Percentiles rank a stretch among this genome's conserved stretches.
These are phyloP conservation scores for Nesoenas mayeri DNA, from an alignment of 2,113 vertebrate species.

Conservation along the genomic window DNA sequence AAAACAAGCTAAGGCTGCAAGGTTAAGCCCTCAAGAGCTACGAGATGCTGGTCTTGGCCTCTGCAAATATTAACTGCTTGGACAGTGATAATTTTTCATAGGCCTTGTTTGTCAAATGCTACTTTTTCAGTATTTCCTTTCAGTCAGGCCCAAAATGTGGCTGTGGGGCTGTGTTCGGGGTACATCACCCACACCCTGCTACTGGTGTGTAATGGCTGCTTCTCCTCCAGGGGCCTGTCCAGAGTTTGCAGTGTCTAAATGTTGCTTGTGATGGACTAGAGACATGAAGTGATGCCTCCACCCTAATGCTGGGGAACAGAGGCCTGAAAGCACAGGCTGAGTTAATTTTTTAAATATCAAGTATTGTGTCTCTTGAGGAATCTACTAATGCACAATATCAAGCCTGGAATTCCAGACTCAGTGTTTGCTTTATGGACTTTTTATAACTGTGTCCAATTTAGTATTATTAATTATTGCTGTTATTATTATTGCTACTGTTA, in stretches of 20 bases:
- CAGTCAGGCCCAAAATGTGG: rapidly evolving
- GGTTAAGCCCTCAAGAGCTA: neutral
- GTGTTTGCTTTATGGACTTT: neutral
- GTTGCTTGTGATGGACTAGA: neutral
- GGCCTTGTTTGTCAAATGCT: neutral
- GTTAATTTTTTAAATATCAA: neutral
- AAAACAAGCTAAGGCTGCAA: neutral
- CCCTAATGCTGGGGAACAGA: neutral
- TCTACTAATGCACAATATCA: neutral
- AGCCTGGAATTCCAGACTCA: neutral
- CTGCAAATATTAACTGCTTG: neutral
- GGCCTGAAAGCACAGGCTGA: neutral
- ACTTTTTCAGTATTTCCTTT: neutral
- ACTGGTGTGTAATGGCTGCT: rapidly evolving
- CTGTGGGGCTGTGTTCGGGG: too few species aligned
- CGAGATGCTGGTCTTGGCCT: neutral
- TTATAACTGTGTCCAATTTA: too few species aligned
- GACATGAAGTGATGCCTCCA: neutral
- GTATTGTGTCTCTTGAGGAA: neutral
- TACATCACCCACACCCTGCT: neutral
- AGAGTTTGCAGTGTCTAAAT: neutral
- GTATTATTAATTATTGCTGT: too few species aligned
- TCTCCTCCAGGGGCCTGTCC: rapidly evolving
- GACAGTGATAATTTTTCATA: neutral
- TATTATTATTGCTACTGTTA: neutral